Percentiles rank a stretch among this genome's conserved stretches.
phyloP scores from a whole-genome alignment of 2,888 invertebrate species.

The Plebejus anna region DNA sequence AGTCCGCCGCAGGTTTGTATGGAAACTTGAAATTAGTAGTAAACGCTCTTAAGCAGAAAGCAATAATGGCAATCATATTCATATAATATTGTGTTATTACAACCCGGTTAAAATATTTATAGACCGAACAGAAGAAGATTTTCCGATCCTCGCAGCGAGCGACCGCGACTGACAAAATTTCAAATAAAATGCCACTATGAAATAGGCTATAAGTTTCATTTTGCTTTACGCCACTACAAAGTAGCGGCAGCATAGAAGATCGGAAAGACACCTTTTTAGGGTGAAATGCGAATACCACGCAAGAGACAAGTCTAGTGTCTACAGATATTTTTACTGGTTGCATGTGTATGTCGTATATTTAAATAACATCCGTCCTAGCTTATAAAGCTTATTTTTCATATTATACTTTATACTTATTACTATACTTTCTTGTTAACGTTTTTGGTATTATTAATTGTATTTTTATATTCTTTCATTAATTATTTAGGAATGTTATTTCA shows the following conservation, averaged over 20 bases:
- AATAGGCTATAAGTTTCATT: too few species aligned
- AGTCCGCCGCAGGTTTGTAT: too few species aligned
- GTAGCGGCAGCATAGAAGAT: too few species aligned
- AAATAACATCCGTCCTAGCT: conserved; percentile 10
- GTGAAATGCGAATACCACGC: too few species aligned
- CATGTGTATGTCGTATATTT: background rate
- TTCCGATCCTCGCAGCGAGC: too few species aligned
- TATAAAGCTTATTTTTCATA: conserved; percentile 8
- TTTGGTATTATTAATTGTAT: background rate
- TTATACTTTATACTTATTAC: too few species aligned
- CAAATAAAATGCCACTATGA: too few species aligned
- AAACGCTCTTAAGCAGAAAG: background rate
- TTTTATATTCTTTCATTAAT: background rate
- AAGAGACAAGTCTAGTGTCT: background rate
- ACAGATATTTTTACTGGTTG: background rate
- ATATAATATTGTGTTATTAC: background rate
- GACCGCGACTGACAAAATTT: too few species aligned
- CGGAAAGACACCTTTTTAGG: too few species aligned
- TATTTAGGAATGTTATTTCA: background rate
- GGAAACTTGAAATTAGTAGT: too few species aligned
- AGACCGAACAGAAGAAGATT: too few species aligned
- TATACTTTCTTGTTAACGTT: background rate
- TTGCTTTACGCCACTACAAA: too few species aligned
- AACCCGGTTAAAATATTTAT: background rate
- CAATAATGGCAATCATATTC: background rate